Conservation (phyloP, 92 coral and sea anemone species). For the Zoanthus sociatus region DNA sequence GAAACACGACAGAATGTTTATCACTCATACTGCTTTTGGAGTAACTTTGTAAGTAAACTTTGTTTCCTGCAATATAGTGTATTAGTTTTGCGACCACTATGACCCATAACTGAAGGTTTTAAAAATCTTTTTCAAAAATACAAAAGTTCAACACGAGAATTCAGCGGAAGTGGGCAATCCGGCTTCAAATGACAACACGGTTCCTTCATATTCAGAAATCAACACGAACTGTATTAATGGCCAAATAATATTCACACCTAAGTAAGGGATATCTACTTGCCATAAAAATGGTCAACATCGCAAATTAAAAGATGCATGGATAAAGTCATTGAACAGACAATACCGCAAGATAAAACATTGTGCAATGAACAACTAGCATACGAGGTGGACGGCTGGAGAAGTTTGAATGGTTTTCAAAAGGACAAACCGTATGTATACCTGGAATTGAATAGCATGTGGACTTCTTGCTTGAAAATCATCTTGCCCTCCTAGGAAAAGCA, state of each 20-base stretch:
- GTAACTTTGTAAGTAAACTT: not conserved
- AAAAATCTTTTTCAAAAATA: slow-evolving; percentile 13
- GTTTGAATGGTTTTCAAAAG: not conserved
- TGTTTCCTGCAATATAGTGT: not conserved
- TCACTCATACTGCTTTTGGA: not conserved
- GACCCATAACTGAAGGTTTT: not conserved
- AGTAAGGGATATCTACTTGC: slow-evolving; percentile 24
- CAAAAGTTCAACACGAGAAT: not conserved
- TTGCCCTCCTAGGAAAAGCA: slow-evolving; percentile 40
- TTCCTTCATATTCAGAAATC: not conserved
- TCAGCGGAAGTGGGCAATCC: slow-evolving; percentile 35
- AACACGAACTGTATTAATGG: not conserved
- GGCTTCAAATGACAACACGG: slow-evolving; percentile 19
- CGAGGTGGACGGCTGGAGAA: not conserved
- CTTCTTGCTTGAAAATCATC: slow-evolving; percentile 33
- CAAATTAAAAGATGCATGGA: slow-evolving; percentile 19
- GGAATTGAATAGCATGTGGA: not conserved
- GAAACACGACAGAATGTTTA: not conserved
- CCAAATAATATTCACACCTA: not conserved
- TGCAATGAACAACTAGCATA: slow-evolving; percentile 44
- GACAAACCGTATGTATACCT: slow-evolving; percentile 9
- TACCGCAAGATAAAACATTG: slow-evolving; percentile 17
- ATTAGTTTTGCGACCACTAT: not conserved
- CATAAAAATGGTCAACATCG: slow-evolving; percentile 36
- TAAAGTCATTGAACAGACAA: slow-evolving; percentile 29